Conservation (phyloP, 2,113 vertebrate genomes). For the Athene cunicularia region DNA sequence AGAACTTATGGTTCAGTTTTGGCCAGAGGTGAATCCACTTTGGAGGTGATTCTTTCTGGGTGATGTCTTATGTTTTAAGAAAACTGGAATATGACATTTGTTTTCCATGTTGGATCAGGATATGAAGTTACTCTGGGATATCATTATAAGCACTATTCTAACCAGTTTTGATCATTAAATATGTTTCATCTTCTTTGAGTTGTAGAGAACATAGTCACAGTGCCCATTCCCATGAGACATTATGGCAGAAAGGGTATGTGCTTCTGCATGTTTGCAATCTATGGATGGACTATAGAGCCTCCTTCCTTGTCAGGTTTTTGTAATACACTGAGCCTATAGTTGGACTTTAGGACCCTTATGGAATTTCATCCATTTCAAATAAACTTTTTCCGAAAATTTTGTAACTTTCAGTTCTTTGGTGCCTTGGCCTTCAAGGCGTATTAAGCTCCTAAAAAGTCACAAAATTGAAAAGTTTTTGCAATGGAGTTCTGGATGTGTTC, state of each 20-base stretch:
- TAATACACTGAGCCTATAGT: not conserved
- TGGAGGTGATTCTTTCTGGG: not conserved
- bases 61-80: not conserved
- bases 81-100: not conserved
- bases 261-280: not conserved
- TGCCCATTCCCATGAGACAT: not conserved
- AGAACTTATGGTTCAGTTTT: not conserved
- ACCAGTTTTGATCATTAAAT: not conserved
- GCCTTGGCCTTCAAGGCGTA: not conserved
- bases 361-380: not conserved
- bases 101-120: not conserved
- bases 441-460: not conserved
- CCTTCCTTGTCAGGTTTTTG: not conserved
- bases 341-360: not conserved
- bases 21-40: not conserved
- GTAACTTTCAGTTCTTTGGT: accelerated
- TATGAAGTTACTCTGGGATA: not conserved
- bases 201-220: not conserved
- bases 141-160: not conserved
- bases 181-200: not conserved
- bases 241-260: not conserved
- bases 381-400: not conserved
- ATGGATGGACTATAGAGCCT: not conserved
- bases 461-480: not conserved
- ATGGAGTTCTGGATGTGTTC: not conserved